Evolutionary conservation across 1,140 invertebrate species (phyloP).

Genomic region (Monochamus saltuarius): DNA sequence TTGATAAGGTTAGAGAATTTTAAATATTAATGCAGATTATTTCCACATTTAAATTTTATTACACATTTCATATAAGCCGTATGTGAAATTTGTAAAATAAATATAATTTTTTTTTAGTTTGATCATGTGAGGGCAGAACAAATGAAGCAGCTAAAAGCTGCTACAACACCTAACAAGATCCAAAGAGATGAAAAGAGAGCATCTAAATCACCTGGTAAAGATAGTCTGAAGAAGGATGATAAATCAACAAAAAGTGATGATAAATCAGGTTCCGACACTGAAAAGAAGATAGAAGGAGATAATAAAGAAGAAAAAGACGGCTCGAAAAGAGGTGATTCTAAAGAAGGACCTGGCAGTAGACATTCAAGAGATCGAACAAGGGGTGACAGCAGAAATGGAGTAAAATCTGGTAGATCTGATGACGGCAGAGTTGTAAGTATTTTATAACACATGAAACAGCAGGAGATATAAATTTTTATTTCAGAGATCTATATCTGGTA

Average conservation of each 20-base stretch:
- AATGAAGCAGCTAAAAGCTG: slow-evolving; percentile 20
- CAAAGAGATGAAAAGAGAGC: slow-evolving; percentile 17
- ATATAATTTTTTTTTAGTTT: slow-evolving; percentile 24
- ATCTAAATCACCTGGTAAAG: slow-evolving; percentile 7
- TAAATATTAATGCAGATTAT: background rate
- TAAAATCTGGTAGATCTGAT: slow-evolving; percentile 10
- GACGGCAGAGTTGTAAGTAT: slow-evolving; percentile 15
- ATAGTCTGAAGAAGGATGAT: slow-evolving; percentile 16
- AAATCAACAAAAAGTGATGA: slow-evolving; percentile 52
- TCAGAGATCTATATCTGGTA: slow-evolving; percentile 9
- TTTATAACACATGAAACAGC: background rate
- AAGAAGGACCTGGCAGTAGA: slow-evolving; percentile 30
- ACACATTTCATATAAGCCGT: too few species aligned
- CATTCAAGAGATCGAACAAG: slow-evolving; percentile 20
- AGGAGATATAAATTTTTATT: slow-evolving; percentile 6
- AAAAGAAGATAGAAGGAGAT: slow-evolving; percentile 51
- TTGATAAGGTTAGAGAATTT: slow-evolving; percentile 71
- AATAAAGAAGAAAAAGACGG: slow-evolving; percentile 51
- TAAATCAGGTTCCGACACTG: slow-evolving; percentile 49
- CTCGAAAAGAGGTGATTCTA: slow-evolving; percentile 43
- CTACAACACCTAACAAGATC: slow-evolving; percentile 2
- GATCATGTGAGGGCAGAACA: slow-evolving; percentile 29
- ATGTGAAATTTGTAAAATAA: background rate
- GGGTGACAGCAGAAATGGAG: slow-evolving; percentile 13
- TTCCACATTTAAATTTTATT: background rate